phyloP scores from a whole-genome alignment of 2,113 vertebrate genomes.

The Pelvicachromis taeniatus region DNA sequence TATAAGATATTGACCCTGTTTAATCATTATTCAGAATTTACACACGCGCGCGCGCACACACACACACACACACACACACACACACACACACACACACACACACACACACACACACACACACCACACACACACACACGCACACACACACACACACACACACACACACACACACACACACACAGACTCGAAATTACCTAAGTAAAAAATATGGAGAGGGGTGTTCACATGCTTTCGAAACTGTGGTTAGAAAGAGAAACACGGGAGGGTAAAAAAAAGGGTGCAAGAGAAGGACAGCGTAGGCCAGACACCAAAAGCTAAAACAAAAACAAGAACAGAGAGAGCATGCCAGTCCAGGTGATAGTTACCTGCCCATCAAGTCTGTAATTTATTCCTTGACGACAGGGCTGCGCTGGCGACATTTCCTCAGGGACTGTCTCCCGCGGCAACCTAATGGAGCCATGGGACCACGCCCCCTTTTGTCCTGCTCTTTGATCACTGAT shows the following conservation, averaged over 20 bases:
- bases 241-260: background rate
- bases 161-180: background rate
- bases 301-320: background rate
- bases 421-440: constrained; percentile 38
- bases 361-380: constrained; percentile 51
- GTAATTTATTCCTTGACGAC: constrained; percentile 53
- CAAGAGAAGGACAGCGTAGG: background rate
- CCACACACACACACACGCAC: background rate
- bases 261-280: background rate
- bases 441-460: constrained; percentile 39
- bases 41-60: too few species aligned
- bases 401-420: constrained; percentile 27
- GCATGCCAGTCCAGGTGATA: constrained; percentile 48
- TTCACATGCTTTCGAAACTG: background rate
- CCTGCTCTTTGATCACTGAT: constrained; percentile 51
- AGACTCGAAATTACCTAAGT: background rate
- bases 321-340: constrained; percentile 33
- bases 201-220: background rate
- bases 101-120: background rate
- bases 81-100: too few species aligned
- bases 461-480: constrained; percentile 15
- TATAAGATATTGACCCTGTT: too few species aligned
- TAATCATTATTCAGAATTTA: too few species aligned
- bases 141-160: too few species aligned
- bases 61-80: too few species aligned